A percentile compares a stretch with the other conserved stretches of the same genome.
Evolutionary conservation across 2,797 vertebrate species (phyloP).

Genomic region (Pogoniulus pusillus): DNA sequence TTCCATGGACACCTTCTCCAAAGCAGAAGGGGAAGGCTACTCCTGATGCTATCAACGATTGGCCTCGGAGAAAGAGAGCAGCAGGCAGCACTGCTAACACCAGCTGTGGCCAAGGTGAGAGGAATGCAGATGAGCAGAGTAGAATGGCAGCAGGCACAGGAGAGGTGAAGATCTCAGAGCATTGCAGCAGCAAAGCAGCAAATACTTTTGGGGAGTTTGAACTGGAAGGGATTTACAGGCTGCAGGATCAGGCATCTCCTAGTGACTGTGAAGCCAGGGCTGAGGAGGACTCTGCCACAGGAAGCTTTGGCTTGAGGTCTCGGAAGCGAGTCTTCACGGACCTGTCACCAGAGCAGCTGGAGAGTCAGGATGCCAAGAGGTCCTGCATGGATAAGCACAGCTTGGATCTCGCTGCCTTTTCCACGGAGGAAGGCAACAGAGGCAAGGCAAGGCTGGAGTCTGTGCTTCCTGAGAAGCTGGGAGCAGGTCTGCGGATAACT

Average conservation of each 20-base stretch:
- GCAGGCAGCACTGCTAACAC: conserved; percentile 18
- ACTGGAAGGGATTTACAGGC: conserved; percentile 85
- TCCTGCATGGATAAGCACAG: neutral
- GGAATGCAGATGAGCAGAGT: conserved; percentile 55
- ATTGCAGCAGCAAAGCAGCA: neutral
- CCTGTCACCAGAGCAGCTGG: conserved; percentile 45
- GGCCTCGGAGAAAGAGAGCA: conserved; percentile 91
- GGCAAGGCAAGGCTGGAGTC: neutral
- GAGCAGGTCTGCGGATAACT: neutral
- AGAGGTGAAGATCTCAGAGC: neutral
- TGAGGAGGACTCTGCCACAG: conserved; percentile 43
- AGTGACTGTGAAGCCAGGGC: conserved; percentile 9
- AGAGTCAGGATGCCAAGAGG: conserved; percentile 45
- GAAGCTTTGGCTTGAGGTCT: conserved; percentile 56
- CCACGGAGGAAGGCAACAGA: conserved; percentile 37
- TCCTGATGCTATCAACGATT: conserved; percentile 89
- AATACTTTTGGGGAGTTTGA: conserved; percentile 81
- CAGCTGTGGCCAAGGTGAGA: conserved; percentile 15
- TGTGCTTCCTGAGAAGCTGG: neutral
- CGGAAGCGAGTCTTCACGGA: conserved; percentile 59
- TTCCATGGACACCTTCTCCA: conserved; percentile 88
- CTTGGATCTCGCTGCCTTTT: neutral
- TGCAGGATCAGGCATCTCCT: conserved; percentile 76
- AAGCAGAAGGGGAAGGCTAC: conserved; percentile 84
- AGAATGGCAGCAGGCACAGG: conserved; percentile 34